Evolutionary conservation across 1,140 invertebrate species (phyloP).

Genomic region (Bombus affinis): DNA sequence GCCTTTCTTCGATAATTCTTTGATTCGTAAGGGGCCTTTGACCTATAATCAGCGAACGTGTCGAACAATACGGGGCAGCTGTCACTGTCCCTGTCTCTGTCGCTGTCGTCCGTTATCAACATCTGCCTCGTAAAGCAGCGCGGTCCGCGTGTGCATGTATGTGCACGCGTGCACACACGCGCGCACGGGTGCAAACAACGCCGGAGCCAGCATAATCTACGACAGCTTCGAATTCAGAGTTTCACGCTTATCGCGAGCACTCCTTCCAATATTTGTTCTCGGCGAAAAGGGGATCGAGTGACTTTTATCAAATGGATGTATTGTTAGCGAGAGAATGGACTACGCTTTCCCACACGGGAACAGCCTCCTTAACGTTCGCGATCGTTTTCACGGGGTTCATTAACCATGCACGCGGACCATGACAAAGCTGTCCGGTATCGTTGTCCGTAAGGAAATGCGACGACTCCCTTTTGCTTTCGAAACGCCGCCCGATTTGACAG

Average conservation of each 20-base stretch:
- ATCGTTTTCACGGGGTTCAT: conserved; percentile 47
- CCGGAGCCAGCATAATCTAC: conserved; percentile 59
- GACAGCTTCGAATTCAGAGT: conserved; percentile 69
- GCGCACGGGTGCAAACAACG: conserved; percentile 28
- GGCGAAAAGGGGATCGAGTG: conserved; percentile 61
- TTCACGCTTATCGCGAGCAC: conserved; percentile 63
- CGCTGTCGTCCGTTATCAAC: conserved; percentile 71
- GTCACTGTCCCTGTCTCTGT: conserved; percentile 68
- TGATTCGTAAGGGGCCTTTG: conserved; percentile 68
- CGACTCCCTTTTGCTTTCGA: background rate
- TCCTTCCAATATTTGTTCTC: conserved; percentile 72
- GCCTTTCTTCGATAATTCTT: conserved; percentile 54
- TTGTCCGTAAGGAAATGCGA: conserved; percentile 1
- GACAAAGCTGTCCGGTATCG: conserved; percentile 27
- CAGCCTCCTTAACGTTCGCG: conserved; percentile 55
- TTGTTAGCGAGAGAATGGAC: conserved; percentile 64
- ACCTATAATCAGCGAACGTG: conserved; percentile 70
- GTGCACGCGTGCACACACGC: background rate
- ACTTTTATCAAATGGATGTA: conserved; percentile 66
- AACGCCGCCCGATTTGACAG: conserved; percentile 31
- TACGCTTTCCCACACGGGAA: conserved; percentile 51
- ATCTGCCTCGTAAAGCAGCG: conserved; percentile 71
- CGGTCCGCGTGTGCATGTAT: conserved; percentile 43
- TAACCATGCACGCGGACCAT: conserved; percentile 29
- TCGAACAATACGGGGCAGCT: conserved; percentile 74